These are phyloP conservation scores for Pogonus chalceus DNA, from an alignment of 1,140 invertebrate genomes.

Conservation along the genomic window DNA sequence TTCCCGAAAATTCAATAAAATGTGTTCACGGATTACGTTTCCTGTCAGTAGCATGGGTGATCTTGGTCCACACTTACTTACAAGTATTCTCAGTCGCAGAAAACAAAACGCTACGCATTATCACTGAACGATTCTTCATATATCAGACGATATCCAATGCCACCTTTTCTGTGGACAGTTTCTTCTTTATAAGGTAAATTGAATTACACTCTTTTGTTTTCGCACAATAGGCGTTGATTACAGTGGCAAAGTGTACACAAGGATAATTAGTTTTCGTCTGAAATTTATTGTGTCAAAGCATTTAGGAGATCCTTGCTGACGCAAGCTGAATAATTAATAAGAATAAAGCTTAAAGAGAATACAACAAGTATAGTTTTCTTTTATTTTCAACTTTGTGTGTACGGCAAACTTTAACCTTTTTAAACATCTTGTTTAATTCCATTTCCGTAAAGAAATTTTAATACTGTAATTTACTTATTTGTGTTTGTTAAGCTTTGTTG, in stretches of 20 bases:
- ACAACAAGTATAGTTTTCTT: no score
- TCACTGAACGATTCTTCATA: slow-evolving; percentile 67
- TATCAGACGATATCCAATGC: slow-evolving; percentile 82
- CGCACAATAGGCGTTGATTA: background rate
- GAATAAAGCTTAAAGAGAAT: no score
- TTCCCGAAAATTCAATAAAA: slow-evolving; percentile 52
- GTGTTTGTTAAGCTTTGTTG: no score
- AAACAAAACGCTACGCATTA: slow-evolving; percentile 61
- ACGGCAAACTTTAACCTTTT: no score
- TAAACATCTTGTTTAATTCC: no score
- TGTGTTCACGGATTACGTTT: slow-evolving; percentile 78
- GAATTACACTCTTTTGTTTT: slow-evolving; percentile 9
- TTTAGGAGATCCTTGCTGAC: background rate
- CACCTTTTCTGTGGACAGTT: slow-evolving; percentile 83
- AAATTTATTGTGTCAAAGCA: background rate
- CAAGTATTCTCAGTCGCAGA: slow-evolving; percentile 68
- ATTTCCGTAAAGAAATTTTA: no score
- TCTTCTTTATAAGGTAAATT: slow-evolving; percentile 75
- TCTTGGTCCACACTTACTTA: slow-evolving; percentile 82
- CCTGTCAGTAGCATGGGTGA: slow-evolving; percentile 81
- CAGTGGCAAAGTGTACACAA: background rate
- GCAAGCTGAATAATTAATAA: background rate
- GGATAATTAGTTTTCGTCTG: slow-evolving; percentile 1
- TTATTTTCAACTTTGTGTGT: no score
- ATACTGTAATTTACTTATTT: no score